Evolutionary conservation across 1,140 invertebrate species (phyloP).

Genomic region (Drosophila seguyi): DNA sequence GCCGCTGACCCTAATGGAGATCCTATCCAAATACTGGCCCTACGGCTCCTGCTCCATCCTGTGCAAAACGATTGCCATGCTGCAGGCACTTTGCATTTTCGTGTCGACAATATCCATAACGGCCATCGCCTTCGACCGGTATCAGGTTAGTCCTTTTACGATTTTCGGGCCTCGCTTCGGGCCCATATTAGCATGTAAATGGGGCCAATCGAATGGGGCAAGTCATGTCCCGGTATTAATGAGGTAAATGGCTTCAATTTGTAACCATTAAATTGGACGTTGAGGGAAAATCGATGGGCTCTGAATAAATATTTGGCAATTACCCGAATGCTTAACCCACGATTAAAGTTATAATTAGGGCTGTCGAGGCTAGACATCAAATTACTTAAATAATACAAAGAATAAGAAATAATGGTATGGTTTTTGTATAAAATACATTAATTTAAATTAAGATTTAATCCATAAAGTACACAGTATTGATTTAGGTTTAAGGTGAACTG

Average conservation of each 20-base stretch:
- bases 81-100: conserved; percentile 94
- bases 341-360: conserved; percentile 15
- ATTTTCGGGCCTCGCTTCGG: background rate
- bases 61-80: conserved; percentile 92
- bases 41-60: conserved; percentile 88
- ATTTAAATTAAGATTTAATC: background rate
- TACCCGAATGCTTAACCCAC: conserved; percentile 25
- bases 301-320: conserved; percentile 50
- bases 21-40: conserved; percentile 91
- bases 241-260: conserved; percentile 41
- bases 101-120: conserved; percentile 96
- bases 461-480: background rate
- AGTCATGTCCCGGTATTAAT: conserved; percentile 40
- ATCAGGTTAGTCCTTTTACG: conserved; percentile 86
- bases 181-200: conserved; percentile 27
- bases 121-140: conserved; percentile 94
- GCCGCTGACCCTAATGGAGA: conserved; percentile 93
- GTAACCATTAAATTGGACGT: conserved; percentile 26
- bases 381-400: background rate
- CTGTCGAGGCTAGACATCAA: too few relatives aligned
- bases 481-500: background rate
- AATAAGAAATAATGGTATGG: background rate
- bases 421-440: background rate
- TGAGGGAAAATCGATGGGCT: conserved; percentile 37
- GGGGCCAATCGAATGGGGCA: conserved; percentile 20